A percentile compares a stretch with the other conserved stretches of the same genome.
Evolutionary conservation across 2,797 vertebrate genomes (phyloP).

Genomic region (Poecilia gillii): DNA sequence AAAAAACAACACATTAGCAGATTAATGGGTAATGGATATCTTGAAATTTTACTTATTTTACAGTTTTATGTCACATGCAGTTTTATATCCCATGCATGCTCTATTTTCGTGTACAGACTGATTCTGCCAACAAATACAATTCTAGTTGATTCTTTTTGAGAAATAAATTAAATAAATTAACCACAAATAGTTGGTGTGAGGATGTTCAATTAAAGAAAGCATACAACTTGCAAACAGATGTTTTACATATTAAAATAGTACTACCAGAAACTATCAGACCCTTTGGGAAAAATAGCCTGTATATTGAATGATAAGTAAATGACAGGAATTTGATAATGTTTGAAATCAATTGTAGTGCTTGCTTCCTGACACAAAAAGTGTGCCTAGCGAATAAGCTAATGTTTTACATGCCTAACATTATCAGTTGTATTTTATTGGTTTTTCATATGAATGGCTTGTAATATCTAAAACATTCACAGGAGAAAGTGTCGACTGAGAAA

Average conservation of each 20-base stretch:
- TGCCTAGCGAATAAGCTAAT: background rate
- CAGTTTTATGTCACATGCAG: constrained; percentile 41
- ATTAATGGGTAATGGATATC: constrained; percentile 8
- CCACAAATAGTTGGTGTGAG: background rate
- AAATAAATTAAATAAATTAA: constrained; percentile 32
- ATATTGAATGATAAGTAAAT: background rate
- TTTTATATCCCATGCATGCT: constrained; percentile 35
- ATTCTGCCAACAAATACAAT: constrained; percentile 15
- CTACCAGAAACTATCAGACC: background rate
- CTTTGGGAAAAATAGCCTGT: background rate
- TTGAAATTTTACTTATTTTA: constrained; percentile 25
- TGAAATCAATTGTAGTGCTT: background rate
- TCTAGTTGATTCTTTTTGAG: constrained; percentile 40
- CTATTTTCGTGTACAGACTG: constrained; percentile 8
- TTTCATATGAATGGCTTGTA: background rate
- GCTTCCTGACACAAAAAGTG: background rate
- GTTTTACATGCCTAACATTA: background rate
- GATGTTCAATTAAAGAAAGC: constrained; percentile 27
- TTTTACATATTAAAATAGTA: constrained; percentile 17
- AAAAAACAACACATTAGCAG: constrained; percentile 33
- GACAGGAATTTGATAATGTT: background rate
- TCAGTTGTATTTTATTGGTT: background rate
- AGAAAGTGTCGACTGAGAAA: background rate
- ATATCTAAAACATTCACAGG: background rate
- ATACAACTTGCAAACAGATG: constrained; percentile 21